A percentile compares a stretch with the other conserved stretches of the same genome.
Conservation (phyloP, 2,113 vertebrate species). For the Ahaetulla prasina region DNA sequence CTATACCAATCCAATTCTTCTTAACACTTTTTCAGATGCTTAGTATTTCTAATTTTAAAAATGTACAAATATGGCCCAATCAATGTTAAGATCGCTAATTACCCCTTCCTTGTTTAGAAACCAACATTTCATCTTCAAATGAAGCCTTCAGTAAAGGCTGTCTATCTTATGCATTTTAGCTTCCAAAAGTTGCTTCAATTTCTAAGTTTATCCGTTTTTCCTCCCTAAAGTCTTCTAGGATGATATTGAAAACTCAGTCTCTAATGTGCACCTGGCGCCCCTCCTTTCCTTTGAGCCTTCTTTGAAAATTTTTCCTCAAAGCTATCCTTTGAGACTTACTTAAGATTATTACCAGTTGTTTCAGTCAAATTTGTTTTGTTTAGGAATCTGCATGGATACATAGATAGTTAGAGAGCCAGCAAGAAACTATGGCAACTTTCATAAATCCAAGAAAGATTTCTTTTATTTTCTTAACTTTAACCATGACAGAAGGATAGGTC, state of each 20-base stretch:
- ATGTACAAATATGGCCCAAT: not conserved
- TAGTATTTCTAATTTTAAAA: not conserved
- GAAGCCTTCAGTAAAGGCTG: not conserved
- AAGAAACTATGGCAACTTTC: not conserved
- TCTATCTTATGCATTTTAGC: not conserved
- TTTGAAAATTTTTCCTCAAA: not conserved
- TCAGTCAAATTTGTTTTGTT: not conserved
- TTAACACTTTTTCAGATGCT: not conserved
- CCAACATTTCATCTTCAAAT: not conserved
- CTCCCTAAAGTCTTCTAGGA: not conserved
- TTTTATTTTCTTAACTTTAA: not conserved
- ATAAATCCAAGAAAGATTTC: not conserved
- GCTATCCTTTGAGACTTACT: not conserved
- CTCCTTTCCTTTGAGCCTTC: not conserved
- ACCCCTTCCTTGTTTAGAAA: not conserved
- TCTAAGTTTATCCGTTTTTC: not conserved
- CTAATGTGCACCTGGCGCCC: not conserved
- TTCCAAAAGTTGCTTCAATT: not conserved
- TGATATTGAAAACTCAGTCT: not conserved
- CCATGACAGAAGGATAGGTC: not conserved
- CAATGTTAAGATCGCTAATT: not conserved
- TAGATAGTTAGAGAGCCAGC: not conserved
- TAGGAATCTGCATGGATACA: not conserved
- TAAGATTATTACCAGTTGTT: not conserved
- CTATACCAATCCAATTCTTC: not conserved